These are phyloP conservation scores for Strongylocentrotus purpuratus DNA, from an alignment of 35 echinoderm and acorn worm genomes.

Conservation along the genomic window DNA sequence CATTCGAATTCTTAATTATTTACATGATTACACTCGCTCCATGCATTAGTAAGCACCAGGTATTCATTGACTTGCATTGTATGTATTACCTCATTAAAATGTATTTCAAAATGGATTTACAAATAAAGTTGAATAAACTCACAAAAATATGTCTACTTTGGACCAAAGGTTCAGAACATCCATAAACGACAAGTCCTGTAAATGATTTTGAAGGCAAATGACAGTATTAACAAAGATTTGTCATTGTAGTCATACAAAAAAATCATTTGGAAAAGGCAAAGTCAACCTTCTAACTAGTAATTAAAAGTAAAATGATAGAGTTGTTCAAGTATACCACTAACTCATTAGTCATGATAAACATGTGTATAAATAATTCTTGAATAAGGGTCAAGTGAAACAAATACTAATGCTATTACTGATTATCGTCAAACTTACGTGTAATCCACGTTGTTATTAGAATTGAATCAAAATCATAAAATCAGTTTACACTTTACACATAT, in stretches of 20 bases:
- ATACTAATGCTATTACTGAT: neutral
- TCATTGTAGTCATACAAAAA: neutral
- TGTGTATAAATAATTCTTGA: neutral
- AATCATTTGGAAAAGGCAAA: too few species aligned
- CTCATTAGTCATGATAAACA: neutral
- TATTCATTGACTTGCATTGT: neutral
- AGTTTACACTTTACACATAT: neutral
- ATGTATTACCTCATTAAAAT: neutral
- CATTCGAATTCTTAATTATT: neutral
- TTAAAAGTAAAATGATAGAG: too few species aligned
- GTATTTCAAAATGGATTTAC: neutral
- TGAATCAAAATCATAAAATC: neutral
- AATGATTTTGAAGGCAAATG: neutral
- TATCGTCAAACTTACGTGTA: neutral
- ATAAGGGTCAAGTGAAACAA: neutral
- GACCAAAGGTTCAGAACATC: neutral
- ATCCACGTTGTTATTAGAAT: neutral
- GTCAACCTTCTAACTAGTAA: too few species aligned
- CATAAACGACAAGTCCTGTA: neutral
- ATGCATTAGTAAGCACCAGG: neutral
- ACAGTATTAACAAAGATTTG: neutral
- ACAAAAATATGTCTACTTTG: neutral
- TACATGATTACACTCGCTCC: neutral
- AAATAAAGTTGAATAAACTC: neutral
- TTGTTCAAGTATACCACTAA: too few species aligned